Conservation (phyloP, 1,140 invertebrate genomes). For the Planococcus citri region DNA sequence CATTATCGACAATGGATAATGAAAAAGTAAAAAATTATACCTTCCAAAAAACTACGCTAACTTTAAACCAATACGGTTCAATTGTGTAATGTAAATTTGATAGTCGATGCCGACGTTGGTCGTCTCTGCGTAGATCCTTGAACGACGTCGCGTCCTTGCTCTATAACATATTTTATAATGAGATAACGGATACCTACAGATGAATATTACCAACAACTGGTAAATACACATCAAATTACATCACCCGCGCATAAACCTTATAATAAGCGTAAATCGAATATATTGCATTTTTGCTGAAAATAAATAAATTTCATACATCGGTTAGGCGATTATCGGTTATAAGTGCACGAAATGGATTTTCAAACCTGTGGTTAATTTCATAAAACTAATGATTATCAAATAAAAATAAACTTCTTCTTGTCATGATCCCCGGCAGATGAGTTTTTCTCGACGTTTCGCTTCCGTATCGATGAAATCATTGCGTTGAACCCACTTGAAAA, state of each 20-base stretch:
- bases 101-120: too few species aligned
- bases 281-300: not conserved
- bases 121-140: not conserved
- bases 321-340: not conserved
- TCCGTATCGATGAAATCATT: slow-evolving; percentile 1
- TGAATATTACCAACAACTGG: not conserved
- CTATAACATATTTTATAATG: not conserved
- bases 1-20: too few species aligned
- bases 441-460: not conserved
- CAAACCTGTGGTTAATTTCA: not conserved
- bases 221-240: not conserved
- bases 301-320: not conserved
- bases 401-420: not conserved
- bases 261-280: not conserved
- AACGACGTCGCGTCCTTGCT: not conserved
- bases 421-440: not conserved
- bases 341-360: not conserved
- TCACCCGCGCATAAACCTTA: not conserved
- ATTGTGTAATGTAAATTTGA: too few species aligned
- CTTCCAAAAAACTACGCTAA: too few species aligned
- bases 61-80: too few species aligned
- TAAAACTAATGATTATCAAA: not conserved
- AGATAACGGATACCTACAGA: not conserved
- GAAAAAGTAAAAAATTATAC: too few species aligned
- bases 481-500: not conserved